Base-by-base conservation (phyloP, 2,888 invertebrate genomes). In the Caenorhabditis uteleia region DNA sequence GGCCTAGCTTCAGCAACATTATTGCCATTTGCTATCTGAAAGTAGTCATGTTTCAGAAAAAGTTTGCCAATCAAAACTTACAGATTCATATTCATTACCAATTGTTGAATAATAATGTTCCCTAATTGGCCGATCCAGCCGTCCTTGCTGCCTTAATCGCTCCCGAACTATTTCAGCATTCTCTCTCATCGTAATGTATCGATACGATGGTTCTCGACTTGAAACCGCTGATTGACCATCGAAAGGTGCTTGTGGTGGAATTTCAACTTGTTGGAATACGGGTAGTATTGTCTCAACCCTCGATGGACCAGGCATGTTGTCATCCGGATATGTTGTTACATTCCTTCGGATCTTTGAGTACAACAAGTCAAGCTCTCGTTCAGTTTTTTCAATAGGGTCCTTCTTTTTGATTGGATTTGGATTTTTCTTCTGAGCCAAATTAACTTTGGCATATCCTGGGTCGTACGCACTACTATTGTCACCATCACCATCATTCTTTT, bases 81-180 rank as follows among this genome's bases (percentile, higher is more conserved):
- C 78, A 23, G 75, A 70, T 44, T 79, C 79, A 48, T 79, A 79
- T 31, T 79, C 79, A 56, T 79, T 79, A 8, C 71, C 75, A 16
- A 79, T 79, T 14, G 78, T 78, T 2, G 77, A 77, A 46, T 79
- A 79, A 60, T 79, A 79, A 49, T 80, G 79, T 36, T 79, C 79
- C 48, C 77, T 54, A 20, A 61, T 61, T 3, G 77, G 76, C 23
- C 47, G 62, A 14, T 64, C 61, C 21, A 75, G 50, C 33, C 73
- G 70, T 18, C 79, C 73, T 49, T 75, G 68, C 29, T 68, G 69
- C 0, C 76, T 68, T 7, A 80, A 61, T 6, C 80, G 53, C 26
- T 79, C 80, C 14, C 79, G 61, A n/a, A 81, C 72, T 5, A 77
- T 68, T 39, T 72, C 77, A 14, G 76, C 68, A 18, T 66, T 70